Evolutionary conservation across 2,797 vertebrate genomes (phyloP), one percentile per base, ranked within the genome.

Genomic region (Melanotaenia maccullochi): DNA sequence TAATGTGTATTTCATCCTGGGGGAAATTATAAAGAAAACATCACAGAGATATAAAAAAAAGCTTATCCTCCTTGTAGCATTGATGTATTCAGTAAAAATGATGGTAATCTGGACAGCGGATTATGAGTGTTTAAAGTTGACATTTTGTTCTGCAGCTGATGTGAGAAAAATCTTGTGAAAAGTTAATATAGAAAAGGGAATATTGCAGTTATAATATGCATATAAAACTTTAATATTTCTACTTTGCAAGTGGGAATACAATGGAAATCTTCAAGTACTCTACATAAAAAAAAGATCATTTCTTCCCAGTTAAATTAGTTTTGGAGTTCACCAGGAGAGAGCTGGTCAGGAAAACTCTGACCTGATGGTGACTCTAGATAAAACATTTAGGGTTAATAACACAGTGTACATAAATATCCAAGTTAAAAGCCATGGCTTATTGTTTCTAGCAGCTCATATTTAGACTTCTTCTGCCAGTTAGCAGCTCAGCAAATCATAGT

Each of bases 171-270:
- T 20, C 36, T 55, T 52, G 12, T 42, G 22, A 32, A 57, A 32
- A 18, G 63, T 68, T 60, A 36, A 59, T 64, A 56, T 12, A 22
- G 4, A 44, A 49, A 49, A 2, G 47, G 38, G 40, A 30, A 25
- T 59, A 54, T 40, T 49, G 24, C 51, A n/a, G 51, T 51, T 52
- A 38, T 56, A 51, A 52, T 59, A 13, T 72, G 55, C 55, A 32
- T 44, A 58, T 71, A 40, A 65, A 72, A 72, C 69, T 49, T 72
- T 65, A 49, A 72, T 64, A 65, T 44, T 65, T 71, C 69, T 71
- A 22, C 36, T 49, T 49, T 35, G 52, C 40, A 14, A 42, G 14
- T 32, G 38, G 30, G 33, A 59, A 68, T 59, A 55, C 30, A 69
- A 51, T 57, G 28, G 33, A 25, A 63, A 56, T 52, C 36, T 68